phyloP scores from a whole-genome alignment of 2,888 invertebrate genomes.

The Cheilosia scutellata region DNA sequence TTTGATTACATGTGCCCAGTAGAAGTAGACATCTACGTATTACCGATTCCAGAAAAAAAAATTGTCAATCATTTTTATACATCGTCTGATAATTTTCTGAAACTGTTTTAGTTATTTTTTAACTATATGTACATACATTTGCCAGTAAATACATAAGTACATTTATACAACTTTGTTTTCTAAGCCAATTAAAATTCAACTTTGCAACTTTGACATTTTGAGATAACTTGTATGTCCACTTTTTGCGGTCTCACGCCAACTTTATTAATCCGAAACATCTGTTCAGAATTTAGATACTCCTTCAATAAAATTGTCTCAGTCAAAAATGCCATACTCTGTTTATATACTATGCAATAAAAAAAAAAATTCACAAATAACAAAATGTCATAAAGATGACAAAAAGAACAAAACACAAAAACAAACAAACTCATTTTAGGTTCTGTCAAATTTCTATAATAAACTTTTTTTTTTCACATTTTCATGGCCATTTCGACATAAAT shows the following conservation, averaged over 20 bases:
- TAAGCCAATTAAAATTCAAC: not conserved
- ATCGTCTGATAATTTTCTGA: no score
- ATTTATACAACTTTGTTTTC: no score
- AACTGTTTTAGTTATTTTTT: no score
- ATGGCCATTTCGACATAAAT: slow-evolving; percentile 53
- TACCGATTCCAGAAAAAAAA: no score
- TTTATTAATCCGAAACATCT: slow-evolving; percentile 10
- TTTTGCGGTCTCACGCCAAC: slow-evolving; percentile 6
- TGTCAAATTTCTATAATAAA: slow-evolving; percentile 1
- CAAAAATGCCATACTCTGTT: not conserved
- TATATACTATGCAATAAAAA: not conserved
- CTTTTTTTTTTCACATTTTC: slow-evolving; percentile 5
- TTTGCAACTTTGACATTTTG: not conserved
- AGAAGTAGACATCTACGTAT: no score
- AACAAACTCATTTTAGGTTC: slow-evolving; percentile 10
- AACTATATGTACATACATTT: no score
- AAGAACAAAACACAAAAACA: slow-evolving; percentile 4
- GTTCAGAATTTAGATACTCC: slow-evolving; percentile 3
- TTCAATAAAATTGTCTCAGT: not conserved
- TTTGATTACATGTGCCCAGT: no score
- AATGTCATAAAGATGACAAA: slow-evolving; percentile 11
- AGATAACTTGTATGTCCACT: not conserved
- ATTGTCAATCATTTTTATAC: no score
- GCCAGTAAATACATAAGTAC: no score
- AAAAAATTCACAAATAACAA: not conserved